phyloP scores from a whole-genome alignment of 2,888 invertebrate genomes.

The Dasysyrphus tricinctus region DNA sequence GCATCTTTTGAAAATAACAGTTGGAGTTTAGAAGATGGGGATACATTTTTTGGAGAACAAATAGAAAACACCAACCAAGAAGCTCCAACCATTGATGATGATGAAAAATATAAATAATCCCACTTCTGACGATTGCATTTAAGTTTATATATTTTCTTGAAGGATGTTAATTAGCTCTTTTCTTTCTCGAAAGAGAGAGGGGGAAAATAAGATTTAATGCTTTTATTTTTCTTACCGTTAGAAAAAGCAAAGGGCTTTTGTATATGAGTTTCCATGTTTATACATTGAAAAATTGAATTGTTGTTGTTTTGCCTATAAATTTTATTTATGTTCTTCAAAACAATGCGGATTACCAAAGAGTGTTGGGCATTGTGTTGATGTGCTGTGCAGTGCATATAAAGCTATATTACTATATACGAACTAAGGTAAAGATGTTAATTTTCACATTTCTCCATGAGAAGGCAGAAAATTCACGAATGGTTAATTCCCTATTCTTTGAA shows the following conservation, averaged over 20 bases:
- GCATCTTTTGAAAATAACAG: slow-evolving; percentile 43
- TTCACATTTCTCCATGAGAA: slow-evolving; percentile 47
- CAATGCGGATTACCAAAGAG: slow-evolving; percentile 16
- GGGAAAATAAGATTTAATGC: neutral
- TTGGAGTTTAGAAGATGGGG: neutral
- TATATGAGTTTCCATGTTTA: slow-evolving; percentile 4
- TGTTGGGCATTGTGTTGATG: slow-evolving; percentile 24
- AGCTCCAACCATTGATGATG: neutral
- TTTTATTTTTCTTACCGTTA: neutral
- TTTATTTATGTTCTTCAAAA: neutral
- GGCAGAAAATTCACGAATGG: slow-evolving; percentile 51
- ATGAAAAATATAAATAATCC: slow-evolving; percentile 35
- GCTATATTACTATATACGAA: neutral
- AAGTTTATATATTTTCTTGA: slow-evolving; percentile 34
- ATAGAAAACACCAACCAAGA: slow-evolving; percentile 1
- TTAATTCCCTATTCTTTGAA: slow-evolving; percentile 18
- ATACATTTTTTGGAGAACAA: slow-evolving; percentile 8
- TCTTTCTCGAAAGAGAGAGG: neutral
- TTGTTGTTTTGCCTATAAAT: neutral
- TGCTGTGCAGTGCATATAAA: slow-evolving; percentile 6
- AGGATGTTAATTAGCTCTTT: slow-evolving; percentile 49
- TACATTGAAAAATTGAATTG: neutral
- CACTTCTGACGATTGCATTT: slow-evolving; percentile 44
- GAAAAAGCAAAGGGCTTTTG: neutral
- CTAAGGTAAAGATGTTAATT: slow-evolving; percentile 56